phyloP scores from a whole-genome alignment of 2,113 vertebrate species.

The Mus spicilegus region DNA sequence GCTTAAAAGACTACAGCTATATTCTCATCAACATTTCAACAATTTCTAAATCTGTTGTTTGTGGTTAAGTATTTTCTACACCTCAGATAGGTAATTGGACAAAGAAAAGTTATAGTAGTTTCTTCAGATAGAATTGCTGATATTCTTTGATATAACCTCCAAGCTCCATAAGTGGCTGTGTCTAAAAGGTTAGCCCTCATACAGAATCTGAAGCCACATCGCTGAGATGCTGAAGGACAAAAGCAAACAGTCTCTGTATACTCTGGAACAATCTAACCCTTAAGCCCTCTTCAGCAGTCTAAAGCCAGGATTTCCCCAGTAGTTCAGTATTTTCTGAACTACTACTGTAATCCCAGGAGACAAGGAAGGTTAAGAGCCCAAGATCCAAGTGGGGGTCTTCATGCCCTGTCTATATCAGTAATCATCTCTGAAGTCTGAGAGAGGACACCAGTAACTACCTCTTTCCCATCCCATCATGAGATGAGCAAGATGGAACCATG shows the following conservation, averaged over 20 bases:
- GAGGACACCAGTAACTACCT: not conserved
- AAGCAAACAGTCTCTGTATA: not conserved
- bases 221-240: not conserved
- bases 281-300: not conserved
- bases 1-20: not conserved
- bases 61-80: not conserved
- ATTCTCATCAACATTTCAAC: not conserved
- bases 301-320: not conserved
- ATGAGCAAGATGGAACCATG: not conserved
- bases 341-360: not conserved
- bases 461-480: not conserved
- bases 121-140: not conserved
- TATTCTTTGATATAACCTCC: not conserved
- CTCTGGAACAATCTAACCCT: not conserved
- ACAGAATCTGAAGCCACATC: not conserved
- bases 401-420: not conserved
- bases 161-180: not conserved
- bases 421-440: not conserved
- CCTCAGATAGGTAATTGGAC: not conserved
- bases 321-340: not conserved
- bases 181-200: not conserved
- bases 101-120: not conserved
- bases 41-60: conserved; percentile 15
- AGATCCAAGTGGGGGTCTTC: not conserved
- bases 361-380: not conserved